Evolutionary conservation across 2,797 vertebrate genomes (phyloP), one percentile per base, ranked within the genome.

Genomic region (Phoebastria nigripes): DNA sequence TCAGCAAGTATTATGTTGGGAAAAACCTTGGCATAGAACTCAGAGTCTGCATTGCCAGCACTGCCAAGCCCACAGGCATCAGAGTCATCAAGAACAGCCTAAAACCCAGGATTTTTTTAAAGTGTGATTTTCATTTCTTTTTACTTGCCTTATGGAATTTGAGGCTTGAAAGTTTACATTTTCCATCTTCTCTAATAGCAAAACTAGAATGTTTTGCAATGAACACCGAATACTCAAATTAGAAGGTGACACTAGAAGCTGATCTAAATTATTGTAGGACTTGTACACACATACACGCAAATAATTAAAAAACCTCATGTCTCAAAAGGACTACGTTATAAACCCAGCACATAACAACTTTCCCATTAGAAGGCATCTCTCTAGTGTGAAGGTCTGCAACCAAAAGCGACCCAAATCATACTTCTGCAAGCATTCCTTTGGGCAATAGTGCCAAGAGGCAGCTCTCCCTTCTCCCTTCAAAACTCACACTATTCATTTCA

Each of bases 1-100:
- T 95, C 96, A 96, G 81, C 81, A 84, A 95, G 92, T 94, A 94
- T 90, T 89, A 95, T 18, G 81, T 41, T 90, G 81, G 88, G 74
- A 94, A 94, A 94, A 94, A 66, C 29, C 71, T 63, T 96, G 92
- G 95, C 93, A 54, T 4, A n/a, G 71, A 65, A 65, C 49, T 71
- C 59, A 16, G 35, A 26, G 55, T 33, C 59, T 84, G 39, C 71
- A 22, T 7, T 93, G 91, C 95, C 88, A 89, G 59, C 4, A 3
- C 35, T 95, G 90, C 92, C 93, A 93, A 95, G 88, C 86, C 74
- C 78, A 91, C 83, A 77, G 90, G 93, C 86, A 94, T 76, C 56
- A 73, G 33, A 91, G 59, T 67, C 90, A 88, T 54, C 47, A 73
- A 71, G 63, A 85, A 82, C 77, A 94, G 80, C 71, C 91, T 87